Evolutionary conservation across 2,888 invertebrate species (phyloP), one percentile per base, ranked within the genome.

Genomic region (Erebia epiphron): DNA sequence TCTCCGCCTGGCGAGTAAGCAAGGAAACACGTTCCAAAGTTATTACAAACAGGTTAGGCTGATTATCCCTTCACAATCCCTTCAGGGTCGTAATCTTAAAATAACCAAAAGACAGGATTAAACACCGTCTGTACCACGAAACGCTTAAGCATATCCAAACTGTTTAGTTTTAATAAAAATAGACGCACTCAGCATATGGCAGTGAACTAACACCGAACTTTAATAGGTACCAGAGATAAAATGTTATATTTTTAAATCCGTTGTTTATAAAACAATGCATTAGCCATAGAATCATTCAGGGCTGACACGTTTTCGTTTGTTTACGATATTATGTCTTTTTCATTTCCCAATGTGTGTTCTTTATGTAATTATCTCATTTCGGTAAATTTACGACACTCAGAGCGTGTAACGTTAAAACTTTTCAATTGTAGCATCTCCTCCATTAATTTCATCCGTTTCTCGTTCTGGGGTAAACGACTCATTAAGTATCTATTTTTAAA

Each of bases 221-320:
- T 52, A 71, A 71, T 73, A 69, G 70, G 67, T 50, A 74, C 66
- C 69, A 75, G 71, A 71, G 61, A 67, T 41, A 43, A 79, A 78
- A 79, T 75, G 78, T 75, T 75, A 69, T 76, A 80, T 77, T 83
- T 80, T 79, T 79, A 79, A 78, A 77, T 73, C 75, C 76, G 80
- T 82, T 89, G 89, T 91, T 90, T 89, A 79, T 80, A 85, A 86
- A 88, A 91, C 90, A 90, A 88, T 87, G 88, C 89, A 89, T 90
- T 89, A 87, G 83, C 75, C 70, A 60, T 75, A 13, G 73, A 75
- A 82, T 82, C 82, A 77, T 78, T 79, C 56, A 35, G 54, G 66
- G 82, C 58, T 69, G 61, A 69, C 61, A 46, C 64, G 58, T 74
- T 61, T 67, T 64, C 73, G 75, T 86, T 83, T 82, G 82, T 83